A percentile compares a stretch with the other conserved stretches of the same genome.
Conservation (phyloP, 2,888 invertebrate genomes). For the Caenorhabditis macrosperma region DNA sequence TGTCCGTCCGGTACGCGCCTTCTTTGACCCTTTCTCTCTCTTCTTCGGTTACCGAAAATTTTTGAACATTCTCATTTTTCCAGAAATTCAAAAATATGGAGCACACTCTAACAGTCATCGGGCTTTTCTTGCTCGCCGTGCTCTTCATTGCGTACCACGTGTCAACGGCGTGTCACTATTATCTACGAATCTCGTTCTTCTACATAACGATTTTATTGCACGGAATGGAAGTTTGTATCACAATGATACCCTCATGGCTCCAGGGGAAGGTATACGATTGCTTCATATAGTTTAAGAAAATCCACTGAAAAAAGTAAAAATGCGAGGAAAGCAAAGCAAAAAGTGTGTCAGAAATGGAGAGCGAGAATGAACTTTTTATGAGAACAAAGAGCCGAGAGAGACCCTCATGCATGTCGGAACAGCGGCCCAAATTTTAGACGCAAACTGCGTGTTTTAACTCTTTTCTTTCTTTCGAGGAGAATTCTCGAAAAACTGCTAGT, state of each 20-base stretch:
- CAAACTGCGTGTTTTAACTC: too few species aligned
- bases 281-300: background rate
- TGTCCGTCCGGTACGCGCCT: background rate
- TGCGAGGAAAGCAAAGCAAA: too few species aligned
- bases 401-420: slow-evolving; percentile 50
- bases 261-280: slow-evolving; percentile 61
- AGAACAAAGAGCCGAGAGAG: slow-evolving; percentile 1
- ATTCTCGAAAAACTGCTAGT: background rate
- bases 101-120: slow-evolving; percentile 17
- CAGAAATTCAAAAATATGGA: slow-evolving; percentile 34
- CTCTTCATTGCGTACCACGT: slow-evolving; percentile 53
- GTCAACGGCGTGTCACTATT: slow-evolving; percentile 60
- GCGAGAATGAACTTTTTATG: slow-evolving; percentile 29
- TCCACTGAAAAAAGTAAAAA: slow-evolving; percentile 5
- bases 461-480: too few species aligned
- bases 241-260: slow-evolving; percentile 64
- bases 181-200: slow-evolving; percentile 61
- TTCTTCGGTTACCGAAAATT: background rate
- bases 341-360: background rate
- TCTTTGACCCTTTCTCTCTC: background rate
- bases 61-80: background rate
- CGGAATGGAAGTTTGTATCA: slow-evolving; percentile 62
- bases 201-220: slow-evolving; percentile 67
- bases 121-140: slow-evolving; percentile 30
- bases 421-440: slow-evolving; percentile 12